Evolutionary conservation across 2,888 invertebrate species (phyloP).

Genomic region (Melitaea athalia): DNA sequence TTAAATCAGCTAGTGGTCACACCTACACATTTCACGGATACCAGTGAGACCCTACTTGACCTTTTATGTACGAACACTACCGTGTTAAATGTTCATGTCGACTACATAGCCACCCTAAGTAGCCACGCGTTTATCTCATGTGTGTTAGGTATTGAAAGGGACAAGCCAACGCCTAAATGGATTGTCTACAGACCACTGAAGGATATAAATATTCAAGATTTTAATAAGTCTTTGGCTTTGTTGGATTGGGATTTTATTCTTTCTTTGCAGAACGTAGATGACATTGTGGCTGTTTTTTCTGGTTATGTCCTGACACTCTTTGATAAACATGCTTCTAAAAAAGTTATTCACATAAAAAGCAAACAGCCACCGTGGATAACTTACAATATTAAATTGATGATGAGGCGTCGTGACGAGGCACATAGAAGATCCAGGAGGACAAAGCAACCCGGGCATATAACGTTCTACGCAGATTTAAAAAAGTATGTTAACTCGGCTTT

Average conservation of each 20-base stretch:
- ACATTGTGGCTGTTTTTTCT: not conserved
- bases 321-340: not conserved
- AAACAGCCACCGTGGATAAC: not conserved
- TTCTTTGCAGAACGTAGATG: not conserved
- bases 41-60: not conserved
- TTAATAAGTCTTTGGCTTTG: not conserved
- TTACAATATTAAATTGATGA: not conserved
- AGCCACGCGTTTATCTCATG: not conserved
- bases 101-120: not conserved
- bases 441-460: no score
- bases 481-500: no score
- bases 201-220: not conserved
- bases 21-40: constrained; percentile 19
- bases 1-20: not conserved
- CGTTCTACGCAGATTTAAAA: no score
- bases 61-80: not conserved
- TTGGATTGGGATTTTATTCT: not conserved
- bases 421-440: not conserved
- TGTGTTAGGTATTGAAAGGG: not conserved
- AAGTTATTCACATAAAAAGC: not conserved
- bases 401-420: not conserved
- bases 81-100: not conserved
- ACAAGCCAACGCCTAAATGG: not conserved
- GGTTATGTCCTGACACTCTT: not conserved
- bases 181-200: not conserved